Evolutionary conservation across 53 echinoderm and acorn worm species (phyloP), one percentile per base, ranked within the genome.

Genomic region (Patiria pectinifera): DNA sequence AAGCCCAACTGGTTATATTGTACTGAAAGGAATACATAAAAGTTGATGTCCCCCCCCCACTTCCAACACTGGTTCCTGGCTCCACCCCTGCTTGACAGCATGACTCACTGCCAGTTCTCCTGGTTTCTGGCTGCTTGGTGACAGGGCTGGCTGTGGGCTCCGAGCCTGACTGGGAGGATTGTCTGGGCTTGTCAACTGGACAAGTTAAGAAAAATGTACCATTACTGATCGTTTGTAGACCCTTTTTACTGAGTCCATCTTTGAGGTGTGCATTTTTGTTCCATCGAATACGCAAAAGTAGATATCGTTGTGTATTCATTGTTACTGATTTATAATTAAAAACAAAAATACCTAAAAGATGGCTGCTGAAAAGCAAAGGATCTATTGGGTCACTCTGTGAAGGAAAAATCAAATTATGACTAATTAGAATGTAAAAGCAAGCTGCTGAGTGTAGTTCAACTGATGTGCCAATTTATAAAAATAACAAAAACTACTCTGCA

Each of bases 71-170:
- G 59, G 24, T 66, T 90, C 90, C 81, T 90, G 82, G 81, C 62
- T 70, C 90, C 90, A 21, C 69, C 81, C 80, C 80, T 80, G 6
- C 62, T 66, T 62, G 90, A 63, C 62, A 80, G 69, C 44, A 80
- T 90, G 90, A 90, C 90, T 90, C 80, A 90, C 90, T 90, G 62
- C 90, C 69, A 13, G 44, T 45, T 46, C 45, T 80, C 62, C 66
- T 86, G 53, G 48, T 74, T 16, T 72, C 90, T 58, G 78, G 77
- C 44, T 61, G 77, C 47, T 77, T 60, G 10, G 80, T 24, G 59
- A 35, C 90, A 15, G 90, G 69, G 47, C 90, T 82, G 90, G 69
- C 82, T 45, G 47, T 13, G 25, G 90, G 23, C 86, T 72, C 74
- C 6, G 86, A 86, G 21, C 26, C 53, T 2, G 85, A 89, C 78